Base-by-base conservation (phyloP, 2,888 invertebrate species). In the Agonopterix subpropinquella region DNA sequence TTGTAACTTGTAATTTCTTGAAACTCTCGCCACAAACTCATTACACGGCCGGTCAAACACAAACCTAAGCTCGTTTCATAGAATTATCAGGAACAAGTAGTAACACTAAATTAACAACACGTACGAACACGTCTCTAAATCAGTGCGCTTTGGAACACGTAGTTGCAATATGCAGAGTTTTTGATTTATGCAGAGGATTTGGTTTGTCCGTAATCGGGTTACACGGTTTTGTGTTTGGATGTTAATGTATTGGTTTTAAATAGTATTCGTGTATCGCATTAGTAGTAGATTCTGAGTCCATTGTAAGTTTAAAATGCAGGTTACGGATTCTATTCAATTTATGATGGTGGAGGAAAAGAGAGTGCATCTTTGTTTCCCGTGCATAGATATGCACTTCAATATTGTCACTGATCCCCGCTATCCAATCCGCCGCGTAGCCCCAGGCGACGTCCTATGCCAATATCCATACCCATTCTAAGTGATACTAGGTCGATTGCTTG, bases 81-180 rank as follows among this genome's bases (percentile, higher is more conserved):
- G 45, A 41, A 54, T 54, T 61, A 60, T 66, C 56, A 53, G 55
- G 48, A 64, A 69, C 64, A 63, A 73, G 65, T 59, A 58, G 55
- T 56, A 61, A 61, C 61, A 61, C 60, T 62, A 59, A 61, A 63
- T 61, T 62, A 62, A 61, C 52, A 39, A 48, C 51, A 53, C 53
- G 50, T 55, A 48, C 62, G 65, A 62, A 59, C 66, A 60, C 64
- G 65, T 62, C 53, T 58, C 59, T 68, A 72, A 70, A 70, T 72
- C 65, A 71, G 50, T 48, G 48, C 28, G 46, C 55, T 52, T 44
- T 37, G 50, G 50, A 47, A 58, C 70, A 71, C 73, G 71, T 69
- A 64, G 51, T 43, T 52, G 58, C 64, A 65, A 68, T 70, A 65
- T 61, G 62, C 57, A 54, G 59, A 68, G 67, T 72, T 70, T 71